Percentiles rank a stretch among this genome's conserved stretches.
Evolutionary conservation across 2,888 invertebrate genomes (phyloP).

Genomic region (Melanchra persicariae): DNA sequence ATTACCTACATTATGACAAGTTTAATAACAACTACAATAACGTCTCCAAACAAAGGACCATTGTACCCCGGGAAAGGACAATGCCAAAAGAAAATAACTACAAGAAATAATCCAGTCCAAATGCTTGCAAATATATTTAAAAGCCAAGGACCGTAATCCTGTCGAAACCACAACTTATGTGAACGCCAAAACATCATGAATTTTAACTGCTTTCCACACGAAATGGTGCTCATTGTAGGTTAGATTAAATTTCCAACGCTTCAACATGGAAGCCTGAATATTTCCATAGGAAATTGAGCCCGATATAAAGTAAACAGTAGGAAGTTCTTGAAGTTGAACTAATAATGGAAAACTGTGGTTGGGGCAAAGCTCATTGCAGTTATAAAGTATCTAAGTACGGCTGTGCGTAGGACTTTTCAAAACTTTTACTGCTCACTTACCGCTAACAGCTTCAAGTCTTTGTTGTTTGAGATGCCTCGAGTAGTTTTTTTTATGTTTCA

Average conservation of each 20-base stretch:
- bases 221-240: constrained; percentile 35
- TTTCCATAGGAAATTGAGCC: constrained; percentile 30
- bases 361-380: constrained; percentile 3
- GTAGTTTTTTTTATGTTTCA: background rate
- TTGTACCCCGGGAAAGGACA: background rate
- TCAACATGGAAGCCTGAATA: constrained; percentile 11
- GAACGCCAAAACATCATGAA: constrained; percentile 44
- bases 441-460: constrained; percentile 1
- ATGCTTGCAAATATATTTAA: constrained; percentile 19
- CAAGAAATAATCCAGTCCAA: constrained; percentile 12
- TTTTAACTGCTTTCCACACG: constrained; percentile 32
- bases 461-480: background rate
- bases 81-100: background rate
- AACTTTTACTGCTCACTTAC: constrained; percentile 8
- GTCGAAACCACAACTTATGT: constrained; percentile 42
- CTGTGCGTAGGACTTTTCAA: background rate
- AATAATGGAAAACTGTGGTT: constrained; percentile 22
- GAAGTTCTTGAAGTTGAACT: constrained; percentile 24
- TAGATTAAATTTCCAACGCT: constrained; percentile 49
- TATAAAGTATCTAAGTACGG: background rate
- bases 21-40: background rate
- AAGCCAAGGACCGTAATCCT: constrained; percentile 20
- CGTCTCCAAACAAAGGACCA: background rate
- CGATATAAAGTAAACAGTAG: constrained; percentile 17
- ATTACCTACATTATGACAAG: background rate